Evolutionary conservation across 1,140 invertebrate genomes (phyloP).

Genomic region (Nasonia longicornis): DNA sequence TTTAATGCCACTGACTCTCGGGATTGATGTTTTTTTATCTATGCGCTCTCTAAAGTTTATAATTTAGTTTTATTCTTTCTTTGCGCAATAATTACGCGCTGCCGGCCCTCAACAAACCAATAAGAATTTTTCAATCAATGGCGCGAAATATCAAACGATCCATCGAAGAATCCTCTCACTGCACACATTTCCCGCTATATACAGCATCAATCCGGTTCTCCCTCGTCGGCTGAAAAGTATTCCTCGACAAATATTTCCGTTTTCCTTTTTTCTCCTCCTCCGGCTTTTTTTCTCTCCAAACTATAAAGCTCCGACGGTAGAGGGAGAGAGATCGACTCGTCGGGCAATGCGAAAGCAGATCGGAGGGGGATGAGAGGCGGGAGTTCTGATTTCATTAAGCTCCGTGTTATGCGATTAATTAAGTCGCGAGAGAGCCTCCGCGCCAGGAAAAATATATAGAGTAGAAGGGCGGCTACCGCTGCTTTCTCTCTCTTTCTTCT

Average conservation of each 20-base stretch:
- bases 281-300: slow-evolving; percentile 25
- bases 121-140: slow-evolving; percentile 1
- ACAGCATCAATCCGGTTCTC: not conserved
- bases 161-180: not conserved
- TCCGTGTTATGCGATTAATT: slow-evolving; percentile 70
- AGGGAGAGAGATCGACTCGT: slow-evolving; percentile 51
- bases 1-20: not conserved
- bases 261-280: slow-evolving; percentile 49
- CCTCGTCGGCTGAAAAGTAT: slow-evolving; percentile 60
- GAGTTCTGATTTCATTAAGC: slow-evolving; percentile 70
- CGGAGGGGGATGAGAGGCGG: slow-evolving; percentile 55
- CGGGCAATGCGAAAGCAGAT: not conserved
- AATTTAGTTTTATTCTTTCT: not conserved
- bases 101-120: not conserved
- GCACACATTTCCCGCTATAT: not conserved
- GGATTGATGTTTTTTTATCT: slow-evolving; percentile 21
- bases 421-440: slow-evolving; percentile 61
- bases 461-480: slow-evolving; percentile 48
- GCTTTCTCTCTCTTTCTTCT: slow-evolving; percentile 41
- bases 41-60: not conserved
- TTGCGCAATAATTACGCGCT: not conserved
- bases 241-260: slow-evolving; percentile 65
- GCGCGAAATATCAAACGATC: not conserved
- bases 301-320: slow-evolving; percentile 44
- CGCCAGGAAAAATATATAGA: slow-evolving; percentile 66